These are phyloP conservation scores for Protaetia brevitarsis DNA, from an alignment of 1,140 invertebrate species.

Conservation along the genomic window DNA sequence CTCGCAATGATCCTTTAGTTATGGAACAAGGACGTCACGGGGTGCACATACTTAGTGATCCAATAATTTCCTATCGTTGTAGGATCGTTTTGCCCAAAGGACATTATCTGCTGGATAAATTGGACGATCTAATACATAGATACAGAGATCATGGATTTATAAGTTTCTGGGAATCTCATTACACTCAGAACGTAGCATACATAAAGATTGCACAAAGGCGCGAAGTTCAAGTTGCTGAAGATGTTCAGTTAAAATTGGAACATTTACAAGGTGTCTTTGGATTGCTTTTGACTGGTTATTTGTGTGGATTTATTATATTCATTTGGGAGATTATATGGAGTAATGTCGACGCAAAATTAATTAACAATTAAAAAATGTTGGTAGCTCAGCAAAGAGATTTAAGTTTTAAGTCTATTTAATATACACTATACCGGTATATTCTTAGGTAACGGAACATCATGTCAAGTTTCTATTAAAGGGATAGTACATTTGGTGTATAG, in stretches of 20 bases:
- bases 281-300: too few species aligned
- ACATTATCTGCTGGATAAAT: neutral
- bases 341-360: neutral
- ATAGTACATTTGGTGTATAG: too few species aligned
- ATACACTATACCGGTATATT: too few species aligned
- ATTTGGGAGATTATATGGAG: too few species aligned
- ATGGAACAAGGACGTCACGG: neutral
- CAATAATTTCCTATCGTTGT: neutral
- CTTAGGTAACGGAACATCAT: too few species aligned
- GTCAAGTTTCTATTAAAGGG: too few species aligned
- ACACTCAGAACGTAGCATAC: too few species aligned
- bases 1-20: neutral
- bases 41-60: neutral
- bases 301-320: too few species aligned
- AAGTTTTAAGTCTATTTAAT: neutral
- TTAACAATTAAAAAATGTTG: neutral
- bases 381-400: neutral
- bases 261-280: too few species aligned
- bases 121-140: neutral
- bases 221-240: too few species aligned
- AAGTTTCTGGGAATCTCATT: neutral
- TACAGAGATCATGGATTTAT: neutral
- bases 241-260: too few species aligned
- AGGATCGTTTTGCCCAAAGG: conserved; percentile 5
- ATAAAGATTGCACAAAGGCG: too few species aligned